Base-by-base conservation (phyloP, 2,113 vertebrate species). In the Dolichotis patagonum region DNA sequence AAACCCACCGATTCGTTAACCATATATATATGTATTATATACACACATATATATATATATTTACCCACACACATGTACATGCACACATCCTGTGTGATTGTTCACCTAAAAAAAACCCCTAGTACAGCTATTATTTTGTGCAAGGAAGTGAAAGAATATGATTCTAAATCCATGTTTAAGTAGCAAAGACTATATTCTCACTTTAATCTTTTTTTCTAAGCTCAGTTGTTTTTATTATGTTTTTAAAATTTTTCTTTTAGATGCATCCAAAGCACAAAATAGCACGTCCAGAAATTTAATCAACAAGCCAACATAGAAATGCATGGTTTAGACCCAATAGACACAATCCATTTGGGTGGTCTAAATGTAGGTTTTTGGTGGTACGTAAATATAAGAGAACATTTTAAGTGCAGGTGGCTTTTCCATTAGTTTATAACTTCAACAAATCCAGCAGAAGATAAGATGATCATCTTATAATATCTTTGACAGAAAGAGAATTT, bases 11-110 rank as follows among this genome's bases (percentile, higher is more conserved):
- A 88, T 92, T 6, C 60, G 96, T 92, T 88, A 5, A 35, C 58
- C 32, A 86, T 84, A 46, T 94, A 56, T 62, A 19, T 88, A 86
- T 95, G 32, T 80, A 52, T 13, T 58, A 49, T 90, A 58, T n/a
- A 60, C 22, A 41, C 49, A 65, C 49, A 52, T 73, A 46, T 80
- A 41, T 60, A 63, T 71, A 46, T 80, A 63, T 77, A 87, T 71
- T 65, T 38, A 63, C 6, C 54, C 11, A 65, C 2, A n/a, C n/a
- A 32, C n/a, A 17, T 41, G 58, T 54, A 58, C 0, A 5, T 17
- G n/a, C 63, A 89, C 73, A 91, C 80, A 77, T 96, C 67, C 60
- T 94, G 13, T 95, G n/a, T 97, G 87, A 30, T 81, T 92, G 63
- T 85, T 60, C 58, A 43, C 93, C 81, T 88, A 43, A 43, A 46